Evolutionary conservation across 2,113 vertebrate genomes (phyloP).

Genomic region (Fregata magnificens): DNA sequence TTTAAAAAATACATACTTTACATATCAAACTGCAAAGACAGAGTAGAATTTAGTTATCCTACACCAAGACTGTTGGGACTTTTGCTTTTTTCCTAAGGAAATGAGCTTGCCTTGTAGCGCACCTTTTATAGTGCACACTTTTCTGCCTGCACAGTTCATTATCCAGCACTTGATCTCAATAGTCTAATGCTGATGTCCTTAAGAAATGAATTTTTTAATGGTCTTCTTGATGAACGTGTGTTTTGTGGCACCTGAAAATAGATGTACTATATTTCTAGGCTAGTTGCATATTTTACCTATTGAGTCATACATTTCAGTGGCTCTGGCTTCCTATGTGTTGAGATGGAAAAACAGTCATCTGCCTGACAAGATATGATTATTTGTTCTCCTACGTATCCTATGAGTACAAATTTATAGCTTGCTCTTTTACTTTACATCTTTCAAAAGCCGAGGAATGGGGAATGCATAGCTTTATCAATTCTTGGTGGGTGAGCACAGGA

Average conservation of each 20-base stretch:
- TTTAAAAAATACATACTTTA: background rate
- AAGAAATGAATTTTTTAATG: conserved; percentile 27
- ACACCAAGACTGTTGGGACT: background rate
- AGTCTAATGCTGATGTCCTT: background rate
- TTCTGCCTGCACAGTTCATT: background rate
- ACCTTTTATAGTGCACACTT: background rate
- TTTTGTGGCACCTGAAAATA: conserved; percentile 3
- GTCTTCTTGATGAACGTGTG: background rate
- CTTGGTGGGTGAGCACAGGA: background rate
- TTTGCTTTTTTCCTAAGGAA: conserved; percentile 5
- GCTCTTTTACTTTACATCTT: background rate
- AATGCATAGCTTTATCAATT: background rate
- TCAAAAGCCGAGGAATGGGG: background rate
- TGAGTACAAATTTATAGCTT: background rate
- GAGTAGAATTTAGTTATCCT: background rate
- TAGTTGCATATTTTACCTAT: background rate
- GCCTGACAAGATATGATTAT: background rate
- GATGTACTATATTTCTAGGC: background rate
- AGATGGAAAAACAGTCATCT: background rate
- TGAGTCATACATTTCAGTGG: background rate
- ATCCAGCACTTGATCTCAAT: background rate
- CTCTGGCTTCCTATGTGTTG: background rate
- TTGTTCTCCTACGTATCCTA: background rate
- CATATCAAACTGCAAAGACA: background rate
- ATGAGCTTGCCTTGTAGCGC: background rate